Evolutionary conservation across 2,888 invertebrate genomes (phyloP), one percentile per base, ranked within the genome.

Genomic region (Agonopterix heracliana): DNA sequence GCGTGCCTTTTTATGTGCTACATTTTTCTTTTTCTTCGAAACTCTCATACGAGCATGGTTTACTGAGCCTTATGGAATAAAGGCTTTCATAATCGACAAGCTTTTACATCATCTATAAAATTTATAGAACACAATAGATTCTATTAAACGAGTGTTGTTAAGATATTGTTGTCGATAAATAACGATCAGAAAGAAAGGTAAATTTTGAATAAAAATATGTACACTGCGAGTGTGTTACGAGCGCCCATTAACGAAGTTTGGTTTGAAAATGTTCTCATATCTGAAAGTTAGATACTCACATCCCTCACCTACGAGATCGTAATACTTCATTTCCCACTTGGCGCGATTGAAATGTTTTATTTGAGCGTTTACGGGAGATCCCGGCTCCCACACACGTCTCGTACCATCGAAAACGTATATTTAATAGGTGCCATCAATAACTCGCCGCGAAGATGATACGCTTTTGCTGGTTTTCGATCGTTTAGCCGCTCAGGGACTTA

Each of bases 341-440:
- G 71, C 66, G 57, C 69, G 78, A 85, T 85, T 82, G 82, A 83
- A 80, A 85, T 80, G 80, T 84, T 83, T 82, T 84, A 84, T 81
- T 78, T 77, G 72, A 74, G 68, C 74, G 67, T 74, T 76, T 74
- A 75, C 70, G 59, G 64, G 63, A 66, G 75, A 74, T 68, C 66
- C 63, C 64, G 64, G 50, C 52, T 63, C 60, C 61, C 64, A 64
- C 64, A 72, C 73, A 71, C 74, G 69, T 71, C 68, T 69, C 64
- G 61, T 54, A 59, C 58, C 64, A 59, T 64, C 66, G 75, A 68
- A 82, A 88, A 88, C 82, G 81, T 82, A 76, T 82, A 83, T 88
- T 88, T 89, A 87, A 89, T 89, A 81, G 85, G 71, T 69, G 74
- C 80, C 82, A 89, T 89, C 88, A 89, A 89, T 89, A 89, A 89